Evolutionary conservation across 1,140 invertebrate species (phyloP).

Genomic region (Drosophila ananassae): DNA sequence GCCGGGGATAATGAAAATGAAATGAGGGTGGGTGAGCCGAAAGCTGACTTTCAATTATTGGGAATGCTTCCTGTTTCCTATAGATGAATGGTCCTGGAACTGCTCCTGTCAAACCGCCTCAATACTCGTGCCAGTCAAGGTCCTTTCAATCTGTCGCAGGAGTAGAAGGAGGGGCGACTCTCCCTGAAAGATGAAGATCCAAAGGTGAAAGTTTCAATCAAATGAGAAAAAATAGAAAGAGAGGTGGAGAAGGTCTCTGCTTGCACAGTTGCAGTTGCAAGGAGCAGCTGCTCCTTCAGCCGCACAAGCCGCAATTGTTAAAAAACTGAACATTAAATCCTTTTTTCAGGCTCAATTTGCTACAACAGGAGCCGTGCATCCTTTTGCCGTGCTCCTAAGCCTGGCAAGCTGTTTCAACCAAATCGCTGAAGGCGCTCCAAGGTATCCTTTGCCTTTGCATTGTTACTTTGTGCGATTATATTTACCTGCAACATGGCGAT

Average conservation of each 20-base stretch:
- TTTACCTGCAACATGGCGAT: constrained; percentile 68
- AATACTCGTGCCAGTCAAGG: constrained; percentile 55
- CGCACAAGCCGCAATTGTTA: constrained; percentile 64
- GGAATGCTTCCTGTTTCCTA: constrained; percentile 45
- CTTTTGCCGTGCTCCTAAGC: constrained; percentile 49
- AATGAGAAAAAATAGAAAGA: constrained; percentile 16
- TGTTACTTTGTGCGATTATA: constrained; percentile 66
- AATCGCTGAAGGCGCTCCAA: constrained; percentile 43
- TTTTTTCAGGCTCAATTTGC: constrained; percentile 68
- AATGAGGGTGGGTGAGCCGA: constrained; percentile 27
- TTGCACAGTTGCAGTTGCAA: constrained; percentile 44
- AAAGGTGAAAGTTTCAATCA: constrained; percentile 65
- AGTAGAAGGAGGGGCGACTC: constrained; percentile 2
- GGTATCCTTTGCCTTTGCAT: constrained; percentile 35
- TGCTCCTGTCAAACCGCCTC: constrained; percentile 42
- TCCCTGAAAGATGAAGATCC: constrained; percentile 46
- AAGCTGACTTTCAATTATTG: constrained; percentile 57
- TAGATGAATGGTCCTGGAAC: constrained; percentile 3
- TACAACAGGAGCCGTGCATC: constrained; percentile 46
- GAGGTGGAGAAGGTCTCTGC: constrained; percentile 12
- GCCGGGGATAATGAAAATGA: constrained; percentile 32
- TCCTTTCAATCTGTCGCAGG: constrained; percentile 15
- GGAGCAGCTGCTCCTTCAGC: constrained; percentile 22
- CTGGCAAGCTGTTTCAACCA: constrained; percentile 60
- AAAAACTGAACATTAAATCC: constrained; percentile 60